Conservation (phyloP, 1,140 invertebrate genomes). For the Ips nitidus region DNA sequence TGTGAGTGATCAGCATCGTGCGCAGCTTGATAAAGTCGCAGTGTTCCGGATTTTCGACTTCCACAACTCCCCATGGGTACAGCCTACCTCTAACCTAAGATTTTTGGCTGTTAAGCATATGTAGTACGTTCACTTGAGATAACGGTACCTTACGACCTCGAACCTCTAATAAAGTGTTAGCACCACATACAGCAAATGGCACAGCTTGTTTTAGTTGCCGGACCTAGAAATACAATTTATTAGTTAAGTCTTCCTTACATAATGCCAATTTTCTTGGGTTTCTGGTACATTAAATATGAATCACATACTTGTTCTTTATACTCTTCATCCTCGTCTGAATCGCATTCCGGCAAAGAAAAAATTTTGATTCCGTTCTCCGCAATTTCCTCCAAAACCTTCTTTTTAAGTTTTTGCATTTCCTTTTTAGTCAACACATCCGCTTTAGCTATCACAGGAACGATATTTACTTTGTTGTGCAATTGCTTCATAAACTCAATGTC, state of each 20-base stretch:
- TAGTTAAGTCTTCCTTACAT: background rate
- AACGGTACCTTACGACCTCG: slow-evolving; percentile 71
- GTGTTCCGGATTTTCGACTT: slow-evolving; percentile 99
- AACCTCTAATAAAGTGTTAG: slow-evolving; percentile 89
- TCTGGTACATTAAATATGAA: too few relatives aligned
- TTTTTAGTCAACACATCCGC: slow-evolving; percentile 97
- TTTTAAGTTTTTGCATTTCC: slow-evolving; percentile 87
- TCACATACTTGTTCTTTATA: slow-evolving; percentile 80
- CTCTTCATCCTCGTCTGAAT: slow-evolving; percentile 89
- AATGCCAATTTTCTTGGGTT: background rate
- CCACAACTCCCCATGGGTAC: slow-evolving; percentile 98
- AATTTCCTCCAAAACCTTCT: slow-evolving; percentile 83
- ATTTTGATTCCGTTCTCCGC: slow-evolving; percentile 84
- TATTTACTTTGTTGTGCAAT: slow-evolving; percentile 97
- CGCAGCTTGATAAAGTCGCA: slow-evolving; percentile 98
- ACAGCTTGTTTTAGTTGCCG: slow-evolving; percentile 88
- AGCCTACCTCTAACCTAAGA: slow-evolving; percentile 74
- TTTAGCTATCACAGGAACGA: slow-evolving; percentile 98
- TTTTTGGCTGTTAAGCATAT: background rate
- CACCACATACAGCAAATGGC: slow-evolving; percentile 98
- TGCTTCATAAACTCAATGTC: slow-evolving; percentile 99
- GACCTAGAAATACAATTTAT: slow-evolving; percentile 57
- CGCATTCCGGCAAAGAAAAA: slow-evolving; percentile 95
- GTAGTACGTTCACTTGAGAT: background rate
- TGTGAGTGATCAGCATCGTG: slow-evolving; percentile 96